phyloP scores from a whole-genome alignment of 1,140 invertebrate species.

The Drosophila simulans region DNA sequence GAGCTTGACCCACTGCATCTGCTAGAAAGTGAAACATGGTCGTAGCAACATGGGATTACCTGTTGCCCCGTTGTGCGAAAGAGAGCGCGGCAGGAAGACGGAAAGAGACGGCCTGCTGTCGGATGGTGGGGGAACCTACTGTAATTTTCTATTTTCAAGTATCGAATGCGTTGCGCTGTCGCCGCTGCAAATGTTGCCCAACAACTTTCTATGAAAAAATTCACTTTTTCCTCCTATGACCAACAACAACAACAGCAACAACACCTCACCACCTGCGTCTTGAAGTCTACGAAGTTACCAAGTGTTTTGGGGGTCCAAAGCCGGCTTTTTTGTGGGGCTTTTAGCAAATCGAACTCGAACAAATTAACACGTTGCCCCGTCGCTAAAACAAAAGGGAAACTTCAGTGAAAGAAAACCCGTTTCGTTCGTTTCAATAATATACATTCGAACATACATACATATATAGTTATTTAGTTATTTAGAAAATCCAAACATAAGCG shows the following conservation, averaged over 20 bases:
- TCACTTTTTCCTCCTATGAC: slow-evolving; percentile 73
- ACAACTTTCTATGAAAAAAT: slow-evolving; percentile 83
- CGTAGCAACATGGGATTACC: slow-evolving; percentile 1
- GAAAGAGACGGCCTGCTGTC: slow-evolving; percentile 21
- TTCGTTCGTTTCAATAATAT: background rate
- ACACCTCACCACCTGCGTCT: slow-evolving; percentile 9
- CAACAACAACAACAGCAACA: background rate
- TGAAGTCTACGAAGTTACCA: background rate
- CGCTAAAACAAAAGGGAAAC: slow-evolving; percentile 67
- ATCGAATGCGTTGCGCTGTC: slow-evolving; percentile 53
- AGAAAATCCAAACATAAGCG: slow-evolving; percentile 19
- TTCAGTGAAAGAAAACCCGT: slow-evolving; percentile 45
- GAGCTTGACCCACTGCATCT: slow-evolving; percentile 40
- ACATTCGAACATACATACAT: no score
- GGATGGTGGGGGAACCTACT: slow-evolving; percentile 24
- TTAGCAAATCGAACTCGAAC: slow-evolving; percentile 65
- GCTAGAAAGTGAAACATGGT: slow-evolving; percentile 46
- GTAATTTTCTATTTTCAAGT: slow-evolving; percentile 80
- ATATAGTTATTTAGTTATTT: slow-evolving; percentile 1
- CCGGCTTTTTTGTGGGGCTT: slow-evolving; percentile 54
- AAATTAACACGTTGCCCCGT: slow-evolving; percentile 66
- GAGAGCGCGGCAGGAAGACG: slow-evolving; percentile 4
- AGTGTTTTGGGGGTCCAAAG: slow-evolving; percentile 28
- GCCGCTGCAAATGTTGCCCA: slow-evolving; percentile 72
- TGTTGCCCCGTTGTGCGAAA: background rate